Base-by-base conservation (phyloP, 2,113 vertebrate species). In the Hystrix brachyura region DNA sequence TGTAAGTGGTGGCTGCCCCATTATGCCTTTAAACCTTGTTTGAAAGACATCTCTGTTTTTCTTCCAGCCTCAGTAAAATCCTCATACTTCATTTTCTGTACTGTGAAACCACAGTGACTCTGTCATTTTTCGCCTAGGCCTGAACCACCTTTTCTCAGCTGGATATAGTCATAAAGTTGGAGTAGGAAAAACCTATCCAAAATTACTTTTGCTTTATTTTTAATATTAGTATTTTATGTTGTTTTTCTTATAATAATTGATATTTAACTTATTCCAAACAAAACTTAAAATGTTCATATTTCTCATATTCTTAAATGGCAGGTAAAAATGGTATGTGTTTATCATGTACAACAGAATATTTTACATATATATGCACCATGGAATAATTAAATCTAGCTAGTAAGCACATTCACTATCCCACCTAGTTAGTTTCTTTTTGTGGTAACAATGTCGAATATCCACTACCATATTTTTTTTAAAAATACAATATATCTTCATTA, bases 191-290 rank as follows among this genome's bases (percentile, higher is more conserved):
- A 38, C 38, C 43, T 90, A 38, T 5, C 48, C 21, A 23, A 72
- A 85, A 34, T 60, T 83, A 93, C 46, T 43, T 71, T 65, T 78
- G 29, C 15, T 90, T 92, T 84, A 64, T 84, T 84, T 86, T 92
- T 79, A 51, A 25, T 62, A 51, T 43, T 64, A 89, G 57, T 51
- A 65, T 55, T 72, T 86, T 71, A 53, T 72, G 10, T 65, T 92
- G 9, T 76, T 55, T 43, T 60, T 59, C 76, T 90, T 7, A 46
- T 32, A 93, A 23, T 38, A 84, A 62, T 92, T 59, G 71, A 43
- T 53, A 67, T 69, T 81, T 80, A 38, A 96, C 53, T 76, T 93
- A 87, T 93, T 67, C 19, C 25, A 38, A 95, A 29, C 25, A 29
- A 10, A 18, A 13, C 65, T 87, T 51, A 64, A 91, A 8, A 87